Evolutionary conservation across 2,797 vertebrate genomes (phyloP).

Genomic region (Chaenodraco wilsoni): DNA sequence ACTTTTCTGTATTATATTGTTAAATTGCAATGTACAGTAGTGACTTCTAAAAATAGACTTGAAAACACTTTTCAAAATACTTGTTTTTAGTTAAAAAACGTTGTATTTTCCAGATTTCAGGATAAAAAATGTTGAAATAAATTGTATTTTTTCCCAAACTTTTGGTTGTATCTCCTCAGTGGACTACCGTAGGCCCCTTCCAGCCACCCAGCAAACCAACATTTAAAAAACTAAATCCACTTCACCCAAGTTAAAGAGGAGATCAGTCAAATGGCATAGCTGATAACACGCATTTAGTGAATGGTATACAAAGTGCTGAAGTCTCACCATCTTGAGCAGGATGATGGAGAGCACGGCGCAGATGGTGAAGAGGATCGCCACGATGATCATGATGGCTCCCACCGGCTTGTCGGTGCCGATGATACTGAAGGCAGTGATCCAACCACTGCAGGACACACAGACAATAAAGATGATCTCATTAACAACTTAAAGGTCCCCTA

Average conservation of each 20-base stretch:
- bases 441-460: conserved; percentile 82
- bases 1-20: too few relatives aligned
- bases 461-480: background rate
- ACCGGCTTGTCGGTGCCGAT: conserved; percentile 74
- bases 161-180: too few relatives aligned
- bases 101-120: too few relatives aligned
- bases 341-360: conserved; percentile 87
- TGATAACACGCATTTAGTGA: background rate
- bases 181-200: too few relatives aligned
- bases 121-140: too few relatives aligned
- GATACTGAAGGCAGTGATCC: conserved; percentile 86
- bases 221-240: background rate
- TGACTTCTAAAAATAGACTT: too few relatives aligned
- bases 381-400: conserved; percentile 91
- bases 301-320: background rate
- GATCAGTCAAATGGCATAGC: too few relatives aligned
- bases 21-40: too few relatives aligned
- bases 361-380: conserved; percentile 91
- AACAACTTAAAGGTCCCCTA: background rate
- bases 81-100: too few relatives aligned
- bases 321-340: conserved; percentile 92
- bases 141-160: too few relatives aligned
- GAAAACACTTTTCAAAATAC: too few relatives aligned
- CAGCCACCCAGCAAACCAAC: too few relatives aligned
- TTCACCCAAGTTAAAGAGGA: background rate